Base-by-base conservation (phyloP, 2,888 invertebrate species). In the Invenusta paracnida region DNA sequence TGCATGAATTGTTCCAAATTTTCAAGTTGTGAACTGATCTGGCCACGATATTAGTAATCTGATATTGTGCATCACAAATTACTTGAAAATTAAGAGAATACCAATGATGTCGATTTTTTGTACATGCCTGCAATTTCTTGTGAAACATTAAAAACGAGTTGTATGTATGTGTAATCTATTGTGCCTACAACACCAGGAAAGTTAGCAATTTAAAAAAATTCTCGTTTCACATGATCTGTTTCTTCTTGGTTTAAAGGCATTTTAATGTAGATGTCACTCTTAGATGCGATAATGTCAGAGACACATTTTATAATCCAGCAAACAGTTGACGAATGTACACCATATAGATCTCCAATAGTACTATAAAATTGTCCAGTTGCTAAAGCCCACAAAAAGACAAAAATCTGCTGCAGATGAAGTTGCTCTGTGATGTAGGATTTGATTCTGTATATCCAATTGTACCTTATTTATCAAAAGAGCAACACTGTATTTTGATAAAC, bases 311-410 rank as follows among this genome's bases (percentile, higher is more conserved):
- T 73, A 73, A 73, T 73, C 73, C 73, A 5, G 23, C 73, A 73
- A 73, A 73, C 17, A 73, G 73, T 73, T 73, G 73, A 73, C 25
- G 25, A 73, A 73, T 73, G 73, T 23, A 73, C 73, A 73, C 73
- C 73, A 25, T 73, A 23, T 73, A 73, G 25, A 23, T 73, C 27
- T 73, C 73, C 73, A 25, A 73, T 23, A 13, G 73, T 23, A 73
- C 73, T 73, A 73, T n/a, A 73, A 73, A 73, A 73, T 73, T 73
- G 73, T 73, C 73, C 73, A 73, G 73, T 73, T 73, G 73, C 73
- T 73, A 23, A 73, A 73, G 23, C 5, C 2, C 73, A 23, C 73
- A 23, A 73, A 73, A 73, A 73, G 11, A 73, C 73, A 73, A 73
- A 73, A 73, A 73, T 23, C 73, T 73, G 73, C 17, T 73, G 5